Evolutionary conservation across 2,113 vertebrate genomes (phyloP).

Genomic region (Galbula dea): DNA sequence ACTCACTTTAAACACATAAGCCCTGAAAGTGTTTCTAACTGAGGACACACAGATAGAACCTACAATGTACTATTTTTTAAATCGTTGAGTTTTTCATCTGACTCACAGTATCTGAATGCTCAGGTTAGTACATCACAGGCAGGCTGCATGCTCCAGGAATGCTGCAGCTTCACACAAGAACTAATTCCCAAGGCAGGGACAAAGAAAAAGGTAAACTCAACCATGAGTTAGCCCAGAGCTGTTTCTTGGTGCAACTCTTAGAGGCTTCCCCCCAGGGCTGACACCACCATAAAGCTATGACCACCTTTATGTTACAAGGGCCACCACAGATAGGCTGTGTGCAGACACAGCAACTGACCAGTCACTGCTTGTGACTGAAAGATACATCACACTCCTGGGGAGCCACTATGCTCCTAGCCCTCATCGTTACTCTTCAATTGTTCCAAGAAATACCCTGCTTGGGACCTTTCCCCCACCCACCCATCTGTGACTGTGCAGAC

Average conservation of each 20-base stretch:
- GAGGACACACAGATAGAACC: neutral
- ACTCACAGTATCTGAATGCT: neutral
- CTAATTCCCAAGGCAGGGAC: neutral
- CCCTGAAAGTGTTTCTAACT: neutral
- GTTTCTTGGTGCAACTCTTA: neutral
- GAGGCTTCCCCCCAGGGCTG: neutral
- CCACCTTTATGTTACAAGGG: neutral
- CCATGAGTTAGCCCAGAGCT: neutral
- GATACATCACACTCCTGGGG: no score
- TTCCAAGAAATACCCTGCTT: neutral
- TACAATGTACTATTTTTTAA: neutral
- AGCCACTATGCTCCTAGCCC: neutral
- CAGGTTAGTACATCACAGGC: neutral
- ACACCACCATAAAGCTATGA: neutral
- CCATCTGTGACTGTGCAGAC: rapidly evolving
- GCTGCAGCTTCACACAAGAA: neutral
- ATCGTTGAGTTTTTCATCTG: neutral
- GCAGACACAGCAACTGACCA: neutral
- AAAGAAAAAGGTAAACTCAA: neutral
- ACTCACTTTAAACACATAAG: neutral
- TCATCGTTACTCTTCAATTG: neutral
- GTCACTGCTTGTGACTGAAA: neutral
- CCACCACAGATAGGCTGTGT: neutral
- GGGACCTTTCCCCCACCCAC: rapidly evolving
- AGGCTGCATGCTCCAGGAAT: neutral